phyloP scores from a whole-genome alignment of 2,888 invertebrate genomes.

The Drosophila lutescens region DNA sequence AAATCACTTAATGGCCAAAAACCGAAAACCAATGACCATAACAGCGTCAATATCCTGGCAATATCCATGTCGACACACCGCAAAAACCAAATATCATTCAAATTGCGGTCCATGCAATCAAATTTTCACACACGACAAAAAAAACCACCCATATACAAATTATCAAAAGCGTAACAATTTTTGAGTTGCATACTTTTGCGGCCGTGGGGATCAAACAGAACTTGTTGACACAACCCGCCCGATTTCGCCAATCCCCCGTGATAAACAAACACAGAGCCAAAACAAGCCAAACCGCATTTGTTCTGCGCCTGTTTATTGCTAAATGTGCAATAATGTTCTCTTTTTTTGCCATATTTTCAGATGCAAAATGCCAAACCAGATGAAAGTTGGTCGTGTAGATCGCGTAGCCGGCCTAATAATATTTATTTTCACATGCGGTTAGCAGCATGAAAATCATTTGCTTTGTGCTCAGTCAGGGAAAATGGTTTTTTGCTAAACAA shows the following conservation, averaged over 20 bases:
- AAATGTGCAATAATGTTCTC: constrained; percentile 57
- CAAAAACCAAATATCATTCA: constrained; percentile 69
- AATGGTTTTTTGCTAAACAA: background rate
- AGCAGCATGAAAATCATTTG: constrained; percentile 64
- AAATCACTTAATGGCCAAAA: constrained; percentile 38
- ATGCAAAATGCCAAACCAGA: constrained; percentile 19
- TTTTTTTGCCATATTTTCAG: constrained; percentile 46
- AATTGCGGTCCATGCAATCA: constrained; percentile 70
- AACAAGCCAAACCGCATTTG: constrained; percentile 55
- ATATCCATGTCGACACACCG: constrained; percentile 37
- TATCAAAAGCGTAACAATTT: constrained; percentile 39
- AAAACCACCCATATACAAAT: constrained; percentile 28
- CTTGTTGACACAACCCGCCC: constrained; percentile 55
- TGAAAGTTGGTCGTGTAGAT: background rate
- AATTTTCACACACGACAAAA: constrained; percentile 31
- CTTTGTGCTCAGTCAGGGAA: constrained; percentile 37
- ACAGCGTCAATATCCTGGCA: constrained; percentile 14
- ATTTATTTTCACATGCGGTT: constrained; percentile 77
- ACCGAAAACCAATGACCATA: constrained; percentile 15
- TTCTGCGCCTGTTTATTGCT: constrained; percentile 50
- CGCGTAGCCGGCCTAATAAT: constrained; percentile 58
- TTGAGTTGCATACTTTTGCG: constrained; percentile 52
- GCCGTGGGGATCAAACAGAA: constrained; percentile 35
- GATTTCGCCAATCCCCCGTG: constrained; percentile 6
- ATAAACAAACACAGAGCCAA: constrained; percentile 34